Conservation (phyloP, 2,797 vertebrate species). For the Lemur catta region DNA sequence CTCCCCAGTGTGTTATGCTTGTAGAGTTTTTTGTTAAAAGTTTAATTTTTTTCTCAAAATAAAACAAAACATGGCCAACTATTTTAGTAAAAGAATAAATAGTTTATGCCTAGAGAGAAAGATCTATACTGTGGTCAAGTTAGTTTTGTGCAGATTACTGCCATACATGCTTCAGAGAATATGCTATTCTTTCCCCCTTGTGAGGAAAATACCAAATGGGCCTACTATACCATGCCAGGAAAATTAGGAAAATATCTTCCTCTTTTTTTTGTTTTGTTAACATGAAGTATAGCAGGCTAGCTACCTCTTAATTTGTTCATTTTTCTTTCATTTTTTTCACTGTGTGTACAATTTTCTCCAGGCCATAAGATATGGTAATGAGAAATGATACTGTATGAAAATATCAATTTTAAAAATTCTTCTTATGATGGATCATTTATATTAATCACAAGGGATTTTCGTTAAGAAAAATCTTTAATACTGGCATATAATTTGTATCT, state of each 20-base stretch:
- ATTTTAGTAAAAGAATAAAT: background rate
- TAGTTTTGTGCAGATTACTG: background rate
- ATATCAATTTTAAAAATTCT: background rate
- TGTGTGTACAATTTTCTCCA: background rate
- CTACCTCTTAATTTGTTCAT: background rate
- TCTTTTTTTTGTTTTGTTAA: background rate
- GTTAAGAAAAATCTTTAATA: background rate
- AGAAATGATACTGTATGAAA: background rate
- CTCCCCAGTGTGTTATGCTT: too few relatives aligned
- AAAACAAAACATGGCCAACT: background rate
- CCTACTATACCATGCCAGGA: background rate
- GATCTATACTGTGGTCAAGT: background rate
- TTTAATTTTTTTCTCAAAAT: background rate
- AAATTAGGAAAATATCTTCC: background rate
- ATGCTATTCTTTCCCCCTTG: accelerated
- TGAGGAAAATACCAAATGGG: background rate
- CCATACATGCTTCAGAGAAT: background rate
- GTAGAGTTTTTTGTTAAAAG: background rate
- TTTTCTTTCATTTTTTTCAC: background rate
- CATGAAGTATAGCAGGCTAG: background rate
- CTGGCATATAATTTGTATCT: background rate
- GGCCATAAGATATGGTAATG: background rate
- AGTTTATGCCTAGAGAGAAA: background rate
- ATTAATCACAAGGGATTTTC: background rate
- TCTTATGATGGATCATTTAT: background rate